These are phyloP conservation scores for Colius striatus DNA, from an alignment of 2,113 vertebrate genomes.

Conservation along the genomic window DNA sequence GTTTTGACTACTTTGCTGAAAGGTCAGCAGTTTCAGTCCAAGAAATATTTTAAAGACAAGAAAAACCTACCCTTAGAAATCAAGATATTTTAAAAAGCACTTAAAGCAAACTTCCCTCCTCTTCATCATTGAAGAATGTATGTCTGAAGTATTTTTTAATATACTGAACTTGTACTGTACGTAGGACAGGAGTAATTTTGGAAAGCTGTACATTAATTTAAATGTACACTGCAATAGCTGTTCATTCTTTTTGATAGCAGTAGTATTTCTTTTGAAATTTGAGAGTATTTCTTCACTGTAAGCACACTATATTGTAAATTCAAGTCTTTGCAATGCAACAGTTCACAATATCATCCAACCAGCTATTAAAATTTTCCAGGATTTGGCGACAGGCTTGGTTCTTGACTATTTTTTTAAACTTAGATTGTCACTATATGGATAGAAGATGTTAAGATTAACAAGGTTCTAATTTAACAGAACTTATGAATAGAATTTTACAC, in stretches of 20 bases:
- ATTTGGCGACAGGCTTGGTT: background rate
- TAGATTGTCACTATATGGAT: background rate
- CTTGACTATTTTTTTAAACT: background rate
- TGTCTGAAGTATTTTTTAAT: background rate
- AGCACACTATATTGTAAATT: background rate
- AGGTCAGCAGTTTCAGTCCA: constrained; percentile 85
- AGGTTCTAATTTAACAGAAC: background rate
- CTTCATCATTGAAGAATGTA: background rate
- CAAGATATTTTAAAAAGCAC: background rate
- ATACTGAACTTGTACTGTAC: background rate
- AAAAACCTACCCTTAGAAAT: constrained; percentile 62
- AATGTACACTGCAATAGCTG: background rate
- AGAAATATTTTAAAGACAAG: constrained; percentile 85
- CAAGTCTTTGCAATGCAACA: background rate
- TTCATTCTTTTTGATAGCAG: background rate
- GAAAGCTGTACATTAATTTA: background rate
- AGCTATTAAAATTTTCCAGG: background rate
- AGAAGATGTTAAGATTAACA: background rate
- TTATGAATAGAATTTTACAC: background rate
- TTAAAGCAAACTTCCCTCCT: background rate
- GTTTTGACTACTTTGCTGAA: constrained; percentile 86
- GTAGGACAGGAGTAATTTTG: background rate
- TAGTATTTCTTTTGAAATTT: background rate
- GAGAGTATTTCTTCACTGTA: background rate
- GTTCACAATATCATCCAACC: background rate